phyloP scores from a whole-genome alignment of 2,888 invertebrate genomes.

The Strigamia maritima region DNA sequence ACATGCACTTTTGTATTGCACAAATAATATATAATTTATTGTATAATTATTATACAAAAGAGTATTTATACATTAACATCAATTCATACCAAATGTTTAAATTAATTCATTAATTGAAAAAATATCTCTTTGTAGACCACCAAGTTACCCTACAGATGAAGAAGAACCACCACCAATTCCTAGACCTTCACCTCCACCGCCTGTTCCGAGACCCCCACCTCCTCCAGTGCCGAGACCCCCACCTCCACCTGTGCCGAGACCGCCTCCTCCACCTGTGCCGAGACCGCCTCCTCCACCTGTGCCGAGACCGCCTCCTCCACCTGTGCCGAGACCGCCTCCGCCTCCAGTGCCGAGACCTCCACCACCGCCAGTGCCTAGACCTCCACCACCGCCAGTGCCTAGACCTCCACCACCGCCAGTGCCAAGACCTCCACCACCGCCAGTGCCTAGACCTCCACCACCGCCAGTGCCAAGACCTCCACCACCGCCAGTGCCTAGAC shows the following conservation, averaged over 20 bases:
- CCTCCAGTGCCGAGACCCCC: neutral
- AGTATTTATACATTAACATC: no score
- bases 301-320: neutral
- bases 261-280: neutral
- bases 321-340: neutral
- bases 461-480: neutral
- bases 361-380: neutral
- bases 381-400: neutral
- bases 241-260: neutral
- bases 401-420: neutral
- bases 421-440: conserved; percentile 1
- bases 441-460: neutral
- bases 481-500: neutral
- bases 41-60: no score
- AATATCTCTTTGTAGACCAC: no score
- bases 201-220: neutral
- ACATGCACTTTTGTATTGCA: no score
- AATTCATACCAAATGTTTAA: no score
- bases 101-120: no score
- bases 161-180: conserved; percentile 29
- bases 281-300: neutral
- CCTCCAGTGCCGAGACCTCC: neutral
- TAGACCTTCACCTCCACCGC: neutral
- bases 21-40: no score
- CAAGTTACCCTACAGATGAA: neutral